phyloP scores from a whole-genome alignment of 1,140 invertebrate genomes.

The Bombus haemorrhoidalis region DNA sequence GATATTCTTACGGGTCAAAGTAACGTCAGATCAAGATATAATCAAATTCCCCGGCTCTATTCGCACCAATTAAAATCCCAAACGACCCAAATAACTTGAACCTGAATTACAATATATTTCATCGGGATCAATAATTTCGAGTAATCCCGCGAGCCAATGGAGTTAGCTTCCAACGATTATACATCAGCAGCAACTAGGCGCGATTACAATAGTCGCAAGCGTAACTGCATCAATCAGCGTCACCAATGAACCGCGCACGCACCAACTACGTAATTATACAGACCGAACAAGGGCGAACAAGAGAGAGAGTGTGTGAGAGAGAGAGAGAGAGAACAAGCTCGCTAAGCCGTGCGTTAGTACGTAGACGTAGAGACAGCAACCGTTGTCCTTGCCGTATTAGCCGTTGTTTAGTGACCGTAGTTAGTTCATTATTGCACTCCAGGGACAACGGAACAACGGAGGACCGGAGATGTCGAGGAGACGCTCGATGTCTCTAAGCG shows the following conservation, averaged over 20 bases:
- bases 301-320: not conserved
- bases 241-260: constrained; percentile 39
- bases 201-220: constrained; percentile 25
- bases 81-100: not conserved
- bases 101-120: not conserved
- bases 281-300: too few species aligned
- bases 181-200: not conserved
- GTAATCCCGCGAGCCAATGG: not conserved
- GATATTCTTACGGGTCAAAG: too few species aligned
- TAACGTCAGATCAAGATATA: too few species aligned
- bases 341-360: not conserved
- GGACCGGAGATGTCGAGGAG: constrained; percentile 9
- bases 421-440: constrained; percentile 74
- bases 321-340: not conserved
- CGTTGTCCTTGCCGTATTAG: constrained; percentile 51
- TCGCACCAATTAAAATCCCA: not conserved
- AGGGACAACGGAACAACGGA: constrained; percentile 50
- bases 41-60: not conserved
- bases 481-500: constrained; percentile 17
- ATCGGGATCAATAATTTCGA: not conserved
- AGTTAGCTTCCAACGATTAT: not conserved
- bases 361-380: not conserved
- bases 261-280: constrained; percentile 45
- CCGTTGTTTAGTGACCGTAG: constrained; percentile 70
- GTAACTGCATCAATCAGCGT: constrained; percentile 56